phyloP scores from a whole-genome alignment of 2,797 vertebrate genomes.

The Sparidentex hasta region DNA sequence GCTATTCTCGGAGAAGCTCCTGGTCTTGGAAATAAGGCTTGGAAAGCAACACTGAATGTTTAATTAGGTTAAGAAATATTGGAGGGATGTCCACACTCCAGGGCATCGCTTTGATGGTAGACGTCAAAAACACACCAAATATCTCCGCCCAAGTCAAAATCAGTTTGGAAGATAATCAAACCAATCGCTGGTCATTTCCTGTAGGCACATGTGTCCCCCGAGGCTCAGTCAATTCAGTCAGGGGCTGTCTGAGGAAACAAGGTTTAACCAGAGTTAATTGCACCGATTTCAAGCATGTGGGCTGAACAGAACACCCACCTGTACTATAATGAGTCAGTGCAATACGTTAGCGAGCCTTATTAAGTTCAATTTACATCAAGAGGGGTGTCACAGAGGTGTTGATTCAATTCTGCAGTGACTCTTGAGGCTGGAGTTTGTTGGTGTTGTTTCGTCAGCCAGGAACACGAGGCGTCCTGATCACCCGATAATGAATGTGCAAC shows the following conservation, averaged over 20 bases:
- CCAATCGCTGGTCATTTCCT: slow-evolving; percentile 38
- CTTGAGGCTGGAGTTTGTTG: slow-evolving; percentile 14
- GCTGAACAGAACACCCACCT: not conserved
- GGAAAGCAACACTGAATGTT: slow-evolving; percentile 59
- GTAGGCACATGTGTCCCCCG: not conserved
- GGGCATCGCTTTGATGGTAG: slow-evolving; percentile 64
- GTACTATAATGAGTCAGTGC: slow-evolving; percentile 8
- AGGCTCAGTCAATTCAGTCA: slow-evolving; percentile 25
- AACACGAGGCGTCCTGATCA: not conserved
- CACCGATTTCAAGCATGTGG: slow-evolving; percentile 8
- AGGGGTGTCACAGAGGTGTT: slow-evolving; percentile 9
- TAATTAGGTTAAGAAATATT: slow-evolving; percentile 66
- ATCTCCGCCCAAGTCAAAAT: slow-evolving; percentile 37
- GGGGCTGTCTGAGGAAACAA: slow-evolving; percentile 11
- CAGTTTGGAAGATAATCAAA: slow-evolving; percentile 14
- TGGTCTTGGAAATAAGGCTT: slow-evolving; percentile 51
- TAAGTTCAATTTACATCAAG: slow-evolving; percentile 52
- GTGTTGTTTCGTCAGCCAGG: slow-evolving; percentile 26
- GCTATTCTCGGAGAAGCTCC: slow-evolving; percentile 44
- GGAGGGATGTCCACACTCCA: slow-evolving; percentile 53
- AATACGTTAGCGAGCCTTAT: slow-evolving; percentile 18
- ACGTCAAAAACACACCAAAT: slow-evolving; percentile 53
- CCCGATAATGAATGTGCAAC: slow-evolving; percentile 16
- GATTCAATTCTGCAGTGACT: slow-evolving; percentile 7
- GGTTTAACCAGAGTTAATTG: slow-evolving; percentile 23